phyloP scores from a whole-genome alignment of 2,113 vertebrate species.

The Myxocyprinus asiaticus region DNA sequence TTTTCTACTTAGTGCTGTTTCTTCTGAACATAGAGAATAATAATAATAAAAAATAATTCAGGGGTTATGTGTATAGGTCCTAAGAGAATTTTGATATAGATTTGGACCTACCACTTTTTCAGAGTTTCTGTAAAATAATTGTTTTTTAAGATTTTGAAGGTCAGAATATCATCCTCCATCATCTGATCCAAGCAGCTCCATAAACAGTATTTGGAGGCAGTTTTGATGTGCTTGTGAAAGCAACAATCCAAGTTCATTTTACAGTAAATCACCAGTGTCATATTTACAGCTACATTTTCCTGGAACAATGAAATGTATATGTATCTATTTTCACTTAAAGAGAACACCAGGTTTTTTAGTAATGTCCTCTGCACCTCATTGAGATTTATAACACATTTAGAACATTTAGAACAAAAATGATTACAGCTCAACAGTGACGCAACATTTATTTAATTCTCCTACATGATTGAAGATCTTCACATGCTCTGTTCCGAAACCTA shows the following conservation, averaged over 20 bases:
- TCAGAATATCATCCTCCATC: too few species aligned
- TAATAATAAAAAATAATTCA: too few species aligned
- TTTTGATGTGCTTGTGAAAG: background rate
- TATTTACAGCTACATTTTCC: background rate
- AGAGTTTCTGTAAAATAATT: too few species aligned
- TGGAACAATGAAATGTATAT: constrained; percentile 1
- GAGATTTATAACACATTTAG: background rate
- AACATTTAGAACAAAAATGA: background rate
- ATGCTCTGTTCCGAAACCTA: too few species aligned
- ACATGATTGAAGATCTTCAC: too few species aligned
- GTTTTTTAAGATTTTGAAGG: too few species aligned
- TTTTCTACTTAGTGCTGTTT: too few species aligned
- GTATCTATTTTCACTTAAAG: background rate
- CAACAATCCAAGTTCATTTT: background rate
- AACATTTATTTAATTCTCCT: background rate
- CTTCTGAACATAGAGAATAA: too few species aligned
- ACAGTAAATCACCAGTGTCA: background rate
- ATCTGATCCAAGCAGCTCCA: background rate
- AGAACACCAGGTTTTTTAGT: background rate
- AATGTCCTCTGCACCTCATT: background rate
- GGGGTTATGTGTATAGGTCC: too few species aligned
- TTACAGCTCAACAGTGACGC: constrained; percentile 7
- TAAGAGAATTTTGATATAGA: too few species aligned
- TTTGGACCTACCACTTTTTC: too few species aligned
- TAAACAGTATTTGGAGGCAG: background rate